Evolutionary conservation across 2,113 vertebrate species (phyloP).

Genomic region (Laterallus jamaicensis): DNA sequence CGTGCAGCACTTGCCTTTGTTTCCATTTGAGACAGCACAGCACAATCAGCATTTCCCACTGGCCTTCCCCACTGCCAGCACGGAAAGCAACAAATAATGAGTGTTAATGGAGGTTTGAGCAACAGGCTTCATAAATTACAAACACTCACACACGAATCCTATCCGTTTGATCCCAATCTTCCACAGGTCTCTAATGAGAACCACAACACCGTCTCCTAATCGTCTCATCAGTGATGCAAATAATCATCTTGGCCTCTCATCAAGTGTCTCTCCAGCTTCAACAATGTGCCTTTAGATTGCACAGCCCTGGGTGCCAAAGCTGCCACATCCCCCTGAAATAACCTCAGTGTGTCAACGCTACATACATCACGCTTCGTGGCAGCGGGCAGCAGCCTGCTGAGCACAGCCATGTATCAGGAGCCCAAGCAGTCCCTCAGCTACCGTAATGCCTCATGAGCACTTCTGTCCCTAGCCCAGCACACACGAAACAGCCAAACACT

Average conservation of each 20-base stretch:
- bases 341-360: accelerated
- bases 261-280: neutral
- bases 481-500: accelerated
- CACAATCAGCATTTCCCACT: neutral
- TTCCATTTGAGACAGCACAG: neutral
- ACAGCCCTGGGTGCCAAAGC: neutral
- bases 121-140: neutral
- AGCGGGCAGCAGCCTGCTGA: neutral
- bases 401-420: neutral
- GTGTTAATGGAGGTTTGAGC: neutral
- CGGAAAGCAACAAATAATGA: neutral
- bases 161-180: neutral
- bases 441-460: accelerated
- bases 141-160: neutral
- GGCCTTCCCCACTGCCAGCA: neutral
- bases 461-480: neutral
- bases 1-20: neutral
- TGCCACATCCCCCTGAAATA: neutral
- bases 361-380: accelerated
- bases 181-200: conserved; percentile 5
- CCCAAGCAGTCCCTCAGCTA: neutral
- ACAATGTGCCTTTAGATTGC: neutral
- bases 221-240: conserved; percentile 14
- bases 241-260: neutral
- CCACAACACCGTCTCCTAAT: neutral